Evolutionary conservation across 2,113 vertebrate species (phyloP).

Genomic region (Tragelaphus scriptus): DNA sequence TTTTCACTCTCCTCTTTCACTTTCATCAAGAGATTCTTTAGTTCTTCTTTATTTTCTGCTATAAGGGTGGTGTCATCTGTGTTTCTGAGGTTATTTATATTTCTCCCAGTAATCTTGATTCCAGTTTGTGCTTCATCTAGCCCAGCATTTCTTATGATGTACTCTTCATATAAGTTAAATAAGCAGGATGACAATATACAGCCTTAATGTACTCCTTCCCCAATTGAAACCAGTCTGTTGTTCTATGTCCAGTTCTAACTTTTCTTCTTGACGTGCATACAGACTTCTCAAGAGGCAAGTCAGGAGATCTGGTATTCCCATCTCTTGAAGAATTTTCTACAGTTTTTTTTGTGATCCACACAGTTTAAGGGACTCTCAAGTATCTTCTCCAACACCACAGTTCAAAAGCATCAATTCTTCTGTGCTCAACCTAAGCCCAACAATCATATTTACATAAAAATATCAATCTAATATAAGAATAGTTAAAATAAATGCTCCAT

Average conservation of each 20-base stretch:
- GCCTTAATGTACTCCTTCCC: not conserved
- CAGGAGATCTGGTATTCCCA: not conserved
- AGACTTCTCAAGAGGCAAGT: not conserved
- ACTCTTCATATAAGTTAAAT: not conserved
- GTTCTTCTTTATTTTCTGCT: not conserved
- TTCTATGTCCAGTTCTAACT: not conserved
- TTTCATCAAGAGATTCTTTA: not conserved
- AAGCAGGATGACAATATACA: not conserved
- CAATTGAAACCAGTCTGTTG: not conserved
- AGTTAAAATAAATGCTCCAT: not conserved
- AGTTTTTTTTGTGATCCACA: not conserved
- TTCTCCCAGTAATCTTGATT: not conserved
- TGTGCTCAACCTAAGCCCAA: not conserved
- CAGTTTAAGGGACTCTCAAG: not conserved
- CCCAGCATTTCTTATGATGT: not conserved
- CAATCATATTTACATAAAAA: not conserved
- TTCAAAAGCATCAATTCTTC: not conserved
- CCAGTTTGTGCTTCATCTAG: not conserved
- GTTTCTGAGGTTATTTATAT: not conserved
- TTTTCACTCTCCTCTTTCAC: not conserved
- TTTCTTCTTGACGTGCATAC: not conserved
- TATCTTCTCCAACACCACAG: not conserved
- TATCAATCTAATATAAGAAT: not conserved
- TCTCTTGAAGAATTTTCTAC: not conserved
- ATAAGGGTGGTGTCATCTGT: not conserved